Evolutionary conservation across 2,797 vertebrate genomes (phyloP).

Genomic region (Pantherophis vulpinus): DNA sequence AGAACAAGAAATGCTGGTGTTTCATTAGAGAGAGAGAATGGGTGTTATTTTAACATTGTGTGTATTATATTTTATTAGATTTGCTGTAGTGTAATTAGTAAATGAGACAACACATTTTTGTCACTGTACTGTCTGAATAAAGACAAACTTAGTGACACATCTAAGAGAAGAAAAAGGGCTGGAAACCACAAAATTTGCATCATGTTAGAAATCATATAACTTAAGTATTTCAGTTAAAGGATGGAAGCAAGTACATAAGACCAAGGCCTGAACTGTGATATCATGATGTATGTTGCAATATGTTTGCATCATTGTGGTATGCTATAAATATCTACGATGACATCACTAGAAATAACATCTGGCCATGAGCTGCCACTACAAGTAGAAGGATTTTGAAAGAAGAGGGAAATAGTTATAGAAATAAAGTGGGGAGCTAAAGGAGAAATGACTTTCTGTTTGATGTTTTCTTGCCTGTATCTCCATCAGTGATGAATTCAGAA

Average conservation of each 20-base stretch:
- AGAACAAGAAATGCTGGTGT: neutral
- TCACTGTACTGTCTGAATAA: neutral
- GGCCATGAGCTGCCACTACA: neutral
- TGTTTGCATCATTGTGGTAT: neutral
- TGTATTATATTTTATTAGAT: neutral
- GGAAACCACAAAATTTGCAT: neutral
- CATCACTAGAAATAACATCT: neutral
- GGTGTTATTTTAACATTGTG: neutral
- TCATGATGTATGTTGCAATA: neutral
- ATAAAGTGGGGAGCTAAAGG: neutral
- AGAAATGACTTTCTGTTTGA: neutral
- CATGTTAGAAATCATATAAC: neutral
- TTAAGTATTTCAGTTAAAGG: neutral
- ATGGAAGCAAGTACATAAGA: neutral
- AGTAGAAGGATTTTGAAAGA: neutral
- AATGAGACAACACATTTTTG: neutral
- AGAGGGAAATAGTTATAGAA: neutral
- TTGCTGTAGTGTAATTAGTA: neutral
- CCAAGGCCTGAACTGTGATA: neutral
- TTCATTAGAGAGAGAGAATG: neutral
- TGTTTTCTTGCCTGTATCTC: neutral
- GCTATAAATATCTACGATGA: neutral
- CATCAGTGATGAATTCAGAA: constrained; percentile 1
- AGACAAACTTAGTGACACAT: neutral
- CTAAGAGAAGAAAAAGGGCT: neutral